These are phyloP conservation scores for Sebastes diploproa DNA, from an alignment of 2,797 vertebrate species.

Conservation along the genomic window DNA sequence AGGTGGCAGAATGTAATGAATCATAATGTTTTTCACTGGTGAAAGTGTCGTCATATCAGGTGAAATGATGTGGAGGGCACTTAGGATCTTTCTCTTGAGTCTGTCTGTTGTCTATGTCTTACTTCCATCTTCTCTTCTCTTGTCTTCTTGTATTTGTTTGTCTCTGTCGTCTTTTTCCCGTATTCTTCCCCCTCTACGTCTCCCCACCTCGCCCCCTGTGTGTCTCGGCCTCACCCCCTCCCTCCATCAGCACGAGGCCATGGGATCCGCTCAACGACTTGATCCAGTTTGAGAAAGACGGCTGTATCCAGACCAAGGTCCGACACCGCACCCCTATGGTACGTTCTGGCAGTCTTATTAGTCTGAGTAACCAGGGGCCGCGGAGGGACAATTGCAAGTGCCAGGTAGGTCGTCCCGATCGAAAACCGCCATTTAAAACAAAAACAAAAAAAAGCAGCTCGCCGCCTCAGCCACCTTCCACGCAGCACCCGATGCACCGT, in stretches of 20 bases:
- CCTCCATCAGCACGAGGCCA: slow-evolving; percentile 88
- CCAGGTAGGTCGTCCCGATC: slow-evolving; percentile 76
- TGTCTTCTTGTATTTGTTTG: background rate
- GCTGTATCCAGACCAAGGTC: slow-evolving; percentile 97
- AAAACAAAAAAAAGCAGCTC: slow-evolving; percentile 30
- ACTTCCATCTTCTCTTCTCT: background rate
- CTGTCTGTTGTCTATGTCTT: background rate
- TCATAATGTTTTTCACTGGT: no score
- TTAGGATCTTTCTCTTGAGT: no score
- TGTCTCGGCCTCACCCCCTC: background rate
- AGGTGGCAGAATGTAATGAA: background rate
- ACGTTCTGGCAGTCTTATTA: slow-evolving; percentile 89
- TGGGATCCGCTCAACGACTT: slow-evolving; percentile 98
- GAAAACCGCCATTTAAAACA: background rate
- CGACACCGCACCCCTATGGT: slow-evolving; percentile 98
- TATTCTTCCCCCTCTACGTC: background rate
- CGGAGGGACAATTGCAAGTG: slow-evolving; percentile 83
- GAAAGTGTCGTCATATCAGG: no score
- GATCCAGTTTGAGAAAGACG: slow-evolving; percentile 98
- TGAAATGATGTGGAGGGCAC: background rate
- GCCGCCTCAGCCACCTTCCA: slow-evolving; percentile 56
- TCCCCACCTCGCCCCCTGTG: background rate
- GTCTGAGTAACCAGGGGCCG: slow-evolving; percentile 84
- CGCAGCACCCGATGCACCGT: slow-evolving; percentile 41
- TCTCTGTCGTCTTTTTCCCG: background rate